A percentile compares a stretch with the other conserved stretches of the same genome.
Evolutionary conservation across 2,888 invertebrate species (phyloP).

Genomic region (Temnothorax rugatulus): DNA sequence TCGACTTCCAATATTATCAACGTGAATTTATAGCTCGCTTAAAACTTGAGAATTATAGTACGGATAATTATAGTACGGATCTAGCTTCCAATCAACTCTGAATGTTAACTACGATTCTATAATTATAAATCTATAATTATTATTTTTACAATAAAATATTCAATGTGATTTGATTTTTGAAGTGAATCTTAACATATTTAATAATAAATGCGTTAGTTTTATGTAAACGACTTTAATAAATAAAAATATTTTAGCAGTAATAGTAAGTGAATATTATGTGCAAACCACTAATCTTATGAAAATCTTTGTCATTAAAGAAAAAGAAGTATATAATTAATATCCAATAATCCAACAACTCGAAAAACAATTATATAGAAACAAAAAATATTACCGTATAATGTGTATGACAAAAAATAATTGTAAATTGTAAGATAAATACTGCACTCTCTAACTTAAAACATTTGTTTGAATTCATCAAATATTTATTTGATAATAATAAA

Average conservation of each 20-base stretch:
- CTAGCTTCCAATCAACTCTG: neutral
- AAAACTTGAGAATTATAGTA: slow-evolving; percentile 17
- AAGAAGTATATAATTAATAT: neutral
- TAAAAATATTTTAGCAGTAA: slow-evolving; percentile 71
- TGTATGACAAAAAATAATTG: slow-evolving; percentile 10
- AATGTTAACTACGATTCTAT: slow-evolving; percentile 10
- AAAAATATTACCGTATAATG: neutral
- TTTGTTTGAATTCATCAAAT: neutral
- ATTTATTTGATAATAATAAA: neutral
- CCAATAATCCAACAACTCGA: neutral
- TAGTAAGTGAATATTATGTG: neutral
- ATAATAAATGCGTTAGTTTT: slow-evolving; percentile 11
- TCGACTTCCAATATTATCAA: slow-evolving; percentile 29
- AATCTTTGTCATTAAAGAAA: neutral
- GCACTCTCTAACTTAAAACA: neutral
- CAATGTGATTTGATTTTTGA: neutral
- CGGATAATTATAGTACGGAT: neutral
- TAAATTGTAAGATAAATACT: neutral
- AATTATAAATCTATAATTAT: slow-evolving; percentile 22
- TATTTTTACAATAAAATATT: slow-evolving; percentile 65
- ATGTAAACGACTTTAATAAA: slow-evolving; percentile 47
- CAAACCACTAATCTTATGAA: neutral
- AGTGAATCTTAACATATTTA: slow-evolving; percentile 13
- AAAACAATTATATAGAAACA: neutral
- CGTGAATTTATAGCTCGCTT: slow-evolving; percentile 18